A percentile compares a stretch with the other conserved stretches of the same genome.
phyloP scores from a whole-genome alignment of 2,113 vertebrate species.

The Regulus satrapa region DNA sequence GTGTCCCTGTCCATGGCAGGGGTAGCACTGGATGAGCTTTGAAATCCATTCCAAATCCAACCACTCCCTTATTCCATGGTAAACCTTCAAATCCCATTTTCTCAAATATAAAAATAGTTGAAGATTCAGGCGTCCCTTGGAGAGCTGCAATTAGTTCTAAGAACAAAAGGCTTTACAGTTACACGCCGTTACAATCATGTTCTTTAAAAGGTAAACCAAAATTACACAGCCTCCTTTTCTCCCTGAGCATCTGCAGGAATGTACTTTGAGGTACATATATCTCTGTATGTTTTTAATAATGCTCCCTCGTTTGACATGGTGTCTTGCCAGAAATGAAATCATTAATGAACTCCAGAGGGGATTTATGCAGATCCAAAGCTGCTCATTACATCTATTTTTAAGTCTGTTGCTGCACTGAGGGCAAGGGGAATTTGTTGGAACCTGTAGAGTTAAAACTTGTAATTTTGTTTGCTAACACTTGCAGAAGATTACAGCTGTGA shows the following conservation, averaged over 20 bases:
- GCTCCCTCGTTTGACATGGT: neutral
- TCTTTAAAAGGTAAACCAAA: neutral
- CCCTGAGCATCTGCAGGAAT: neutral
- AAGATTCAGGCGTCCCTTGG: neutral
- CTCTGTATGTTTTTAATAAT: slow-evolving; percentile 28
- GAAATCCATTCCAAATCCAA: neutral
- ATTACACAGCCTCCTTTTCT: neutral
- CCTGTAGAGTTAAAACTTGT: slow-evolving; percentile 42
- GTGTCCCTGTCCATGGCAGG: neutral
- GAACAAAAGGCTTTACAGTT: neutral
- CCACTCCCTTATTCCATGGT: neutral
- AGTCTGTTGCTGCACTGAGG: neutral
- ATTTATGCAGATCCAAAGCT: slow-evolving; percentile 33
- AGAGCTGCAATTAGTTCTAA: neutral
- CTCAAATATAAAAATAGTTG: neutral
- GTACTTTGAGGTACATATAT: neutral
- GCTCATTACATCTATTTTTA: slow-evolving; percentile 41
- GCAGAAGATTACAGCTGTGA: slow-evolving; percentile 23
- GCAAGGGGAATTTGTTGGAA: slow-evolving; percentile 26
- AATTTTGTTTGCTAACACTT: slow-evolving; percentile 60
- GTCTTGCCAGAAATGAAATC: slow-evolving; percentile 47
- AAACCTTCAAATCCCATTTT: neutral
- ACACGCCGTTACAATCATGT: rapidly evolving
- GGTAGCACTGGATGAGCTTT: rapidly evolving
- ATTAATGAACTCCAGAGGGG: slow-evolving; percentile 27